Percentiles rank a stretch among this genome's conserved stretches.
Conservation (phyloP, 1,140 invertebrate genomes). For the Armadillidium nasatum region DNA sequence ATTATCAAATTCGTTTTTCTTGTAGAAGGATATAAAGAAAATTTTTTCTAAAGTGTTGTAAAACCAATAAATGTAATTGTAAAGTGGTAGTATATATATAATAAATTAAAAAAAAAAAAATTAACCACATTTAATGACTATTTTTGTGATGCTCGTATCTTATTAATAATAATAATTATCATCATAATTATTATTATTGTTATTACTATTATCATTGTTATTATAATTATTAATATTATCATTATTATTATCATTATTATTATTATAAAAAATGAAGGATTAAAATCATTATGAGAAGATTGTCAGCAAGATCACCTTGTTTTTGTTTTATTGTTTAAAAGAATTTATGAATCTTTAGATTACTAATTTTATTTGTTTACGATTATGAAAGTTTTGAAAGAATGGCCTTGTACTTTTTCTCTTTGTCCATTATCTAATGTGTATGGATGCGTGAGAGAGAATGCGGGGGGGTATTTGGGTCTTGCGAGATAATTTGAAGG, state of each 20-base stretch:
- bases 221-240: too few relatives aligned
- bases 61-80: constrained; percentile 43
- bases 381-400: constrained; percentile 38
- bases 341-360: constrained; percentile 25
- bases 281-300: background rate
- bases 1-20: constrained; percentile 22
- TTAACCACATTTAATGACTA: constrained; percentile 38
- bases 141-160: constrained; percentile 44
- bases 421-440: constrained; percentile 42
- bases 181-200: too few relatives aligned
- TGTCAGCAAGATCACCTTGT: constrained; percentile 37
- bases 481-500: background rate
- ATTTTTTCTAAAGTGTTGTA: constrained; percentile 43
- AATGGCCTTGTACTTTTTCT: constrained; percentile 43
- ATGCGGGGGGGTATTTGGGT: background rate
- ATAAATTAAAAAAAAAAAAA: constrained; percentile 27
- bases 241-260: too few relatives aligned
- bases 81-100: constrained; percentile 36
- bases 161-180: background rate
- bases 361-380: constrained; percentile 40
- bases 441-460: constrained; percentile 31
- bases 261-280: too few relatives aligned
- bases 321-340: constrained; percentile 2
- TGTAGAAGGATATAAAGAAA: constrained; percentile 36
- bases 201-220: too few relatives aligned